Conservation (phyloP, 2,113 vertebrate species). For the Muntiacus muntjak region DNA sequence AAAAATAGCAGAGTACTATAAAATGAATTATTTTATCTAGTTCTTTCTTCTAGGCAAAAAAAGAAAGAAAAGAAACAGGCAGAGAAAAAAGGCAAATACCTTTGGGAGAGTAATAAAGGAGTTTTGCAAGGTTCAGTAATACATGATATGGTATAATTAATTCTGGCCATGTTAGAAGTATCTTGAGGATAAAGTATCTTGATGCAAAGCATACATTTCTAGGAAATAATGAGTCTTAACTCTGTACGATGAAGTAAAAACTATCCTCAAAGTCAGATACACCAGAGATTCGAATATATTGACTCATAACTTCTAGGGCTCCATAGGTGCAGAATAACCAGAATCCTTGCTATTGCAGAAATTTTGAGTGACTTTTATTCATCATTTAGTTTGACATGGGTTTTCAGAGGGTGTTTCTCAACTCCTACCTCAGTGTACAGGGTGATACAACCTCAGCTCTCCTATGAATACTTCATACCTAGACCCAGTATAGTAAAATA, state of each 20-base stretch:
- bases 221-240: slow-evolving; percentile 40
- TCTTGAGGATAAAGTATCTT: neutral
- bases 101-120: neutral
- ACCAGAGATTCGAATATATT: neutral
- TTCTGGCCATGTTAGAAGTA: neutral
- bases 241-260: slow-evolving; percentile 3
- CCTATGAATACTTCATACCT: neutral
- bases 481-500: neutral
- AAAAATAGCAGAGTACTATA: neutral
- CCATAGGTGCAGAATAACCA: neutral
- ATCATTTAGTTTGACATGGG: neutral
- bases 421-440: neutral
- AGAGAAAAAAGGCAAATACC: neutral
- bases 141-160: neutral
- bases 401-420: neutral
- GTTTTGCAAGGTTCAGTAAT: slow-evolving; percentile 18
- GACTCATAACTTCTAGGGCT: neutral
- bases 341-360: slow-evolving; percentile 32
- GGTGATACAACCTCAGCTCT: neutral
- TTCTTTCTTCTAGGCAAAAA: neutral
- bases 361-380: neutral
- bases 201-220: neutral
- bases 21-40: neutral
- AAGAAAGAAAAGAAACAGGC: neutral
- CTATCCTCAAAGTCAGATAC: neutral